Conservation (phyloP, 1,140 invertebrate species). For the Aphaenogaster floridana region DNA sequence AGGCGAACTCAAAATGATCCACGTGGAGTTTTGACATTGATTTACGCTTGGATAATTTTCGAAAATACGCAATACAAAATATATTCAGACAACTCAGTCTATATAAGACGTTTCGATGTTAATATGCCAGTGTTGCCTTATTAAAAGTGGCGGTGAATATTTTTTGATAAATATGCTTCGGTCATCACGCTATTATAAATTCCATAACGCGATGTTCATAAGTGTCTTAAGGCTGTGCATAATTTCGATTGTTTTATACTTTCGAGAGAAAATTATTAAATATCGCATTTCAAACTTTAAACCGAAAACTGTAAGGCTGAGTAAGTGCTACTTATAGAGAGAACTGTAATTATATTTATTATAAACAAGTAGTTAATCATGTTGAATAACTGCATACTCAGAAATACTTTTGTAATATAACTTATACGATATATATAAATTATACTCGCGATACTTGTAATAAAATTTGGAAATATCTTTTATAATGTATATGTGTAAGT, state of each 20-base stretch:
- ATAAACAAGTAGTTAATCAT: not conserved
- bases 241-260: constrained; percentile 29
- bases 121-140: not conserved
- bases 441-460: not conserved
- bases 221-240: constrained; percentile 56
- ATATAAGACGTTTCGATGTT: constrained; percentile 21
- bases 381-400: not conserved
- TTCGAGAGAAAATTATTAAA: not conserved
- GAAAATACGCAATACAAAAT: constrained; percentile 47
- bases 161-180: constrained; percentile 2
- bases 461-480: constrained; percentile 18
- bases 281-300: constrained; percentile 67
- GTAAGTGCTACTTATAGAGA: constrained; percentile 63
- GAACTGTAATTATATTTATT: constrained; percentile 49
- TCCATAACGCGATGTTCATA: not conserved
- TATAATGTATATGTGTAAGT: constrained; percentile 23
- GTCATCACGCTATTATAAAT: not conserved
- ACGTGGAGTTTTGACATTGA: constrained; percentile 26
- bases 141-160: constrained; percentile 4
- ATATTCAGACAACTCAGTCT: constrained; percentile 44
- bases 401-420: constrained; percentile 31
- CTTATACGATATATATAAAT: not conserved
- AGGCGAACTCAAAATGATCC: constrained; percentile 82
- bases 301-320: constrained; percentile 68
- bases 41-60: constrained; percentile 39